Evolutionary conservation across 2,797 vertebrate species (phyloP), one percentile per base, ranked within the genome.

Genomic region (Ibycter americanus): DNA sequence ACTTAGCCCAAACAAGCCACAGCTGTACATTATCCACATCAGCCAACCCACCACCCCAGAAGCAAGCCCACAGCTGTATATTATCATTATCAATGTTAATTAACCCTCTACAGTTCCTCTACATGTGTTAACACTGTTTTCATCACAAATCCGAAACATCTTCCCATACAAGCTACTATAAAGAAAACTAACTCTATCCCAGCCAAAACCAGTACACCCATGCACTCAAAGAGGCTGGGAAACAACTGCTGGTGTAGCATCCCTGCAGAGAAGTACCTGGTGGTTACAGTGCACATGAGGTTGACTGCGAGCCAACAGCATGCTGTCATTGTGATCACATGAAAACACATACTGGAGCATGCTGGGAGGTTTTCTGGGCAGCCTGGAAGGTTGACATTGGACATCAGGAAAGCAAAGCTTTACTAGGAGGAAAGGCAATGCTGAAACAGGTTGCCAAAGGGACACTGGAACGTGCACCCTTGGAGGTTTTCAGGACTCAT

Each of bases 251-350:
- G 54, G 47, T 42, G 7, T 13, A 55, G 11, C 42, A 70, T 8
- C 26, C 34, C 26, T 56, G 49, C 12, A 34, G 42, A 70, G 27
- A 38, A 22, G 23, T 21, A 26, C 27, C 9, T n/a, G 32, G 27
- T 44, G 29, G 66, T 38, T 44, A 18, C 23, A n/a, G 13, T 2
- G 4, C 27, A 22, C 0, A 0, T 34, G 25, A 66, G 12, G 23
- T 10, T 84, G 46, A 38, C 36, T 18, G 20, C 1, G 4, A 68
- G 34, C 13, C 19, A 74, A n/a, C 6, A 11, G 6, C 15, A 11
- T 54, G 6, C 8, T 55, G 6, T 61, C 18, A 2, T 34, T 34
- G 12, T 23, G 12, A 54, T 10, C 15, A 46, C 8, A 16, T 23
- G 22, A 47, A 67, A 80, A 62, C 12, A 36, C 13, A 8, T 34